phyloP scores from a whole-genome alignment of 2,888 invertebrate species.

The Hyposoter didymator region DNA sequence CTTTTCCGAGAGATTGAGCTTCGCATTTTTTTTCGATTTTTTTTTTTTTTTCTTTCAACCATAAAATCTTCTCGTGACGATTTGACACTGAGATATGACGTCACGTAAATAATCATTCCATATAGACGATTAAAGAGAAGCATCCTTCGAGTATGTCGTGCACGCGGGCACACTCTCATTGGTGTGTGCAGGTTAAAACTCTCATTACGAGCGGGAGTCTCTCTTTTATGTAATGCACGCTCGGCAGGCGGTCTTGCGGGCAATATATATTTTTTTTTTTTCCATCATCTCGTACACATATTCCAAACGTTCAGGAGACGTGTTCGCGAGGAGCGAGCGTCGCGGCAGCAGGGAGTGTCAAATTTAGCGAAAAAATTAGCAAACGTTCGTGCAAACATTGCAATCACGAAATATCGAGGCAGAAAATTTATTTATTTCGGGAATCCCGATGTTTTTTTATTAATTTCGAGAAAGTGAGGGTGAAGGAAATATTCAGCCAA shows the following conservation, averaged over 20 bases:
- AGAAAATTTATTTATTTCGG: neutral
- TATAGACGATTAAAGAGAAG: constrained; percentile 5
- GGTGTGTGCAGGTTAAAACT: constrained; percentile 34
- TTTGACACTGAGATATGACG: constrained; percentile 21
- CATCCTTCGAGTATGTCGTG: constrained; percentile 28
- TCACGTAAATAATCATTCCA: constrained; percentile 24
- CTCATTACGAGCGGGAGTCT: constrained; percentile 32
- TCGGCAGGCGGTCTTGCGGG: constrained; percentile 23
- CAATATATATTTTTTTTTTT: constrained; percentile 22
- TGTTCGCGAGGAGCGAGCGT: constrained; percentile 40
- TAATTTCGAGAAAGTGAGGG: neutral
- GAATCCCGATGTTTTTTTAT: neutral
- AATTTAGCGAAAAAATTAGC: neutral
- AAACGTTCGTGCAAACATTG: neutral
- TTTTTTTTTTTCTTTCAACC: neutral
- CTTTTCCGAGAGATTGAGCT: neutral
- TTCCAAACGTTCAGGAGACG: constrained; percentile 56
- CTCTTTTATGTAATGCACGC: constrained; percentile 57
- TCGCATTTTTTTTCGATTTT: neutral
- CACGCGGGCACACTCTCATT: constrained; percentile 11
- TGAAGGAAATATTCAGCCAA: neutral
- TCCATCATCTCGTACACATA: constrained; percentile 13
- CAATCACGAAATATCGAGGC: neutral
- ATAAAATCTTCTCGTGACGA: constrained; percentile 23
- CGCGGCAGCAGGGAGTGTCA: neutral